Base-by-base conservation (phyloP, 2,888 invertebrate species). In the Spilarctia lutea region DNA sequence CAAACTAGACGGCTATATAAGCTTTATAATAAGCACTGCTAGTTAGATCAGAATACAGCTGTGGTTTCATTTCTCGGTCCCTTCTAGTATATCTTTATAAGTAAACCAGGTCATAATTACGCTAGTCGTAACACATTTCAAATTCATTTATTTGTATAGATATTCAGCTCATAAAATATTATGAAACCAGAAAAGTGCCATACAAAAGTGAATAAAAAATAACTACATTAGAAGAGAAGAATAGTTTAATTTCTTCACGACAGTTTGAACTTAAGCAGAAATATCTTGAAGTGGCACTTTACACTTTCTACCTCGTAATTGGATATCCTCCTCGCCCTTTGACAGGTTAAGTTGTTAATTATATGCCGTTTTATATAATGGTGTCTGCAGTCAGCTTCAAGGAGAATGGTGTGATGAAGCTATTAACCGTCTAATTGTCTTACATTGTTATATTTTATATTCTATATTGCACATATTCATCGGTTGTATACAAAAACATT, bases 321-420 rank as follows among this genome's bases (percentile, higher is more conserved):
- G 88, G 91, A 93, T 93, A 92, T 89, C 83, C 86, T 83, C 84
- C 85, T 87, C 86, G 88, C 89, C 91, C 91, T 91, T 92, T 92
- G 93, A 90, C 92, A 90, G 88, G 90, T 88, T 89, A 88, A 90
- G 87, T 90, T 87, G 89, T 90, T 91, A 90, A 91, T 93, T 93
- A 92, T 84, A 86, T 77, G 79, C 80, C 88, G 88, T 89, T 91
- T 91, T 88, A 87, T 87, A 79, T 87, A 90, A 91, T 86, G 86
- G 80, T 74, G 79, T 79, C 77, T 80, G 81, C 80, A 81, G 82
- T 81, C 81, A 86, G 84, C 83, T 83, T 89, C 82, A 75, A 74
- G 78, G 85, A 86, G 78, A 81, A 79, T 75, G 71, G 13, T 78
- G 75, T 83, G 78, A 83, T 72, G 75, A 75, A 83, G 83, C 82